Conservation (phyloP, 2,797 vertebrate genomes). For the Pelobates cultripes region DNA sequence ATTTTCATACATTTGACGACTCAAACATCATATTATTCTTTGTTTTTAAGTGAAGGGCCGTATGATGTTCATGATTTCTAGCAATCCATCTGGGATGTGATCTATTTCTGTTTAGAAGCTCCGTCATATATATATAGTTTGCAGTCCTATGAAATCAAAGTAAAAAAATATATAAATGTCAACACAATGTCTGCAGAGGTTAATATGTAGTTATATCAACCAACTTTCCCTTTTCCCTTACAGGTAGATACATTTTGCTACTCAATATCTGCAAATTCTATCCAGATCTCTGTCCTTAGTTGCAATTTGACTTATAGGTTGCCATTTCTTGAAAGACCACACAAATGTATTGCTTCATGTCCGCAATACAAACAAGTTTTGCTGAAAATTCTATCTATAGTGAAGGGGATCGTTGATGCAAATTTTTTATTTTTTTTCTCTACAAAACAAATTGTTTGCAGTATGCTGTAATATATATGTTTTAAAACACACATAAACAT, state of each 20-base stretch:
- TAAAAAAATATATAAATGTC: too few species aligned
- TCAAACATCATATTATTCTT: background rate
- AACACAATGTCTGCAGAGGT: too few species aligned
- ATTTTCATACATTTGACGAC: background rate
- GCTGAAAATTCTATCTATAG: background rate
- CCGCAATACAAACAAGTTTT: background rate
- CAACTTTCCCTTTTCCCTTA: background rate
- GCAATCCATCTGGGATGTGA: too few species aligned
- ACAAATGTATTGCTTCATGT: background rate
- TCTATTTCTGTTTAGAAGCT: background rate
- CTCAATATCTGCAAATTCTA: background rate
- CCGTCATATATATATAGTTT: background rate
- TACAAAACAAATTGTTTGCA: background rate
- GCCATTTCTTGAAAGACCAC: background rate
- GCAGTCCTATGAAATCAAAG: background rate
- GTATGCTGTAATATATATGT: too few species aligned
- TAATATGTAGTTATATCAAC: too few species aligned
- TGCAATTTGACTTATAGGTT: background rate
- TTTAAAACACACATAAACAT: constrained; percentile 3
- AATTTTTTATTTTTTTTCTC: background rate
- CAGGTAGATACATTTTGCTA: background rate
- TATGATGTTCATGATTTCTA: background rate
- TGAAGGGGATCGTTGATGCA: too few species aligned
- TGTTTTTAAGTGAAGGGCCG: background rate
- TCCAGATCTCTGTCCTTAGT: background rate